Evolutionary conservation across 2,113 vertebrate species (phyloP).

Genomic region (Saccopteryx bilineata): DNA sequence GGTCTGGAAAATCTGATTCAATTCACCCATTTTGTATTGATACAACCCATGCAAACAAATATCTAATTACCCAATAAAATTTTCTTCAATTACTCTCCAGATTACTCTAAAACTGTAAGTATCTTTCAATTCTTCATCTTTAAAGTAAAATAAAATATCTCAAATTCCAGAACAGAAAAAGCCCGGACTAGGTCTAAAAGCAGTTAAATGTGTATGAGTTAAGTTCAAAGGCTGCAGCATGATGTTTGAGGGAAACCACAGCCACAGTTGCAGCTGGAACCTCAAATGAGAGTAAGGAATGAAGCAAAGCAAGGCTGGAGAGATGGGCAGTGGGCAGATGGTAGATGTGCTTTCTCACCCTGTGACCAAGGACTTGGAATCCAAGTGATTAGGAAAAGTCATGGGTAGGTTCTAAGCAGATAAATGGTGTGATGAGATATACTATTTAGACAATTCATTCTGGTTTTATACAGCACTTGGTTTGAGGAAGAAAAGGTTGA

Average conservation of each 20-base stretch:
- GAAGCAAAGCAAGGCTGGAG: background rate
- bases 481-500: background rate
- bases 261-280: background rate
- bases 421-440: background rate
- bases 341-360: fast-evolving
- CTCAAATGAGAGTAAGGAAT: background rate
- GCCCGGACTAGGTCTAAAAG: background rate
- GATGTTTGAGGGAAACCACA: background rate
- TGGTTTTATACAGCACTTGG: background rate
- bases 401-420: background rate
- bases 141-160: background rate
- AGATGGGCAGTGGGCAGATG: background rate
- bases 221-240: background rate
- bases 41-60: background rate
- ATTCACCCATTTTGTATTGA: background rate
- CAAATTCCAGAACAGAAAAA: background rate
- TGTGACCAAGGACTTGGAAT: background rate
- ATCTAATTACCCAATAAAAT: background rate
- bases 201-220: background rate
- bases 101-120: background rate
- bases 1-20: background rate
- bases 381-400: background rate
- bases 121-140: background rate
- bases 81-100: background rate
- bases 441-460: background rate